phyloP scores from a whole-genome alignment of 2,113 vertebrate genomes.

The cattle (Bos taurus) region ARS-UCD2.0 NC_037357.1:132541001-132541500 shows the following conservation, averaged over 20 bases:
- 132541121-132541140: neutral
- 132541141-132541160: slow-evolving; percentile 38
- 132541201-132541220: slow-evolving; percentile 60
- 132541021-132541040: neutral
- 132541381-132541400: slow-evolving; percentile 70
- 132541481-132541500: slow-evolving; percentile 41
- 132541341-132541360: slow-evolving; percentile 62
- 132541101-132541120: neutral
- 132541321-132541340: slow-evolving; percentile 67
- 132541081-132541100: accelerated
- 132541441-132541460: slow-evolving; percentile 58
- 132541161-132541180: neutral
- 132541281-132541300: slow-evolving; percentile 25
- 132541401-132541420: slow-evolving; percentile 68
- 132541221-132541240: slow-evolving; percentile 66
- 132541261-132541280: slow-evolving; percentile 47
- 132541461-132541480: slow-evolving; percentile 58
- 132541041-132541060: neutral
- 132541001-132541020: neutral
- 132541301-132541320: slow-evolving; percentile 53
- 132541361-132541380: slow-evolving; percentile 57
- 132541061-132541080: neutral
- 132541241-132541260: slow-evolving; percentile 62
- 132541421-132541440: slow-evolving; percentile 33
- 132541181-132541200: slow-evolving; percentile 50